Evolutionary conservation across 2,888 invertebrate genomes (phyloP), one percentile per base, ranked within the genome.

Genomic region (Acanthacorydalis orientalis): DNA sequence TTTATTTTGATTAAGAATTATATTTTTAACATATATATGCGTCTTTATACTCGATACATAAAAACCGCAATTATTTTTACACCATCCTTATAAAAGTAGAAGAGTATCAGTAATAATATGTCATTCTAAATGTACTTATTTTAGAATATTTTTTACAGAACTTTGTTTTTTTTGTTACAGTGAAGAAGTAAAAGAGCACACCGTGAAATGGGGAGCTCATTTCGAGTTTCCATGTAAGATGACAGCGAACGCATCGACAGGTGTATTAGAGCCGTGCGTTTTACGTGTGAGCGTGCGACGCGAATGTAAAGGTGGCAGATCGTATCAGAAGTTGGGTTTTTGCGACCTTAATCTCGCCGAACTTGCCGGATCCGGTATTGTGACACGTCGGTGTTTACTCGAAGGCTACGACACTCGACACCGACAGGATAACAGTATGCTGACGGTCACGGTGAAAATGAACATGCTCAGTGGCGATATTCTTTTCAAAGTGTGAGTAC

Each of bases 261-360:
- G 95, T 52, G 84, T 93, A 54, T 76, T 97, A 54, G 96, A 97
- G 69, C 85, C 88, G 47, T 93, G 96, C 68, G 75, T 85, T 56
- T 78, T 95, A 63, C 75, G 96, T 63, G 84, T 97, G 61, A 97
- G 96, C 53, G 88, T 97, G 58, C 77, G 96, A 64, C 95, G 92
- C 76, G 96, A 82, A 64, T 75, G 76, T 67, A 82, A 82, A 64
- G 82, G 82, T 64, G 91, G 92, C 46, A 76, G 86, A 53, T 83
- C 89, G 53, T 89, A 82, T 69, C 88, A 88, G 70, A 97, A 97
- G 74, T 78, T 98, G 59, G 97, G 97, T 56, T 97, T 92, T 74
- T 93, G 89, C 58, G 95, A 96, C 72, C 75, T 97, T 60, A 96
- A 98, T 73, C 77, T 97, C 63, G 90, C 96, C 50, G 93, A 96